Evolutionary conservation across 2,113 vertebrate genomes (phyloP), one percentile per base, ranked within the genome.

Genomic region (Sinocyclocheilus grahami): DNA sequence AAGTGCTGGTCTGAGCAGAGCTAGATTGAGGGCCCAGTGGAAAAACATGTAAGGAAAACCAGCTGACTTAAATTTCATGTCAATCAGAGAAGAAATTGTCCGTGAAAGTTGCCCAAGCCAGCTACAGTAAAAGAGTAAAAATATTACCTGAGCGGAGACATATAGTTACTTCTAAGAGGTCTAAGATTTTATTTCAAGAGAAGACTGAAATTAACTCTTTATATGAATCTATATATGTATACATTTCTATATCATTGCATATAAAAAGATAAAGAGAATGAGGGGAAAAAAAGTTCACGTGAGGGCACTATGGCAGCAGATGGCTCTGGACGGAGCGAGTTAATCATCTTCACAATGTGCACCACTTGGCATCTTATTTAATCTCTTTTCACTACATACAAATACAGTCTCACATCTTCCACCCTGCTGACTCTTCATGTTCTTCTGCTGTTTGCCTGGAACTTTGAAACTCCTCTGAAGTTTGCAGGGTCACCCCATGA

Each of bases 261-360:
- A 71, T 37, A 71, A 46, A 77, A 39, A 5, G 71, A 42, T 22
- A 22, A 42, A 76, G 10, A 48, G 22, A 48, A 16, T 51, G 60
- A 37, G 11, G 78, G 27, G 42, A 2, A 76, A 82, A 85, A 85
- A 85, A 42, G 76, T 39, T 39, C 33, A 75, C 27, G 55, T 16
- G 82, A 85, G 83, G 62, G 82, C 87, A 90, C 90, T 84, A 89
- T 86, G 85, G 60, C 65, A 76, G 90, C 91, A 94, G 91, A 94
- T 92, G 92, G 89, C 88, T 76, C 22, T 72, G 91, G 87, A 90
- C n/a, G 58, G 78, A 53, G 42, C 78, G 92, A 83, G 91, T 93
- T 89, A 78, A 87, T 90, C 84, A 86, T 86, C 78, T 46, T 39
- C 89, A 89, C 92, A 92, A 92, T 92, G 90, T 91, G 89, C 87